Evolutionary conservation across 1,140 invertebrate species (phyloP).

Genomic region (Pogonognathellus flavescens): DNA sequence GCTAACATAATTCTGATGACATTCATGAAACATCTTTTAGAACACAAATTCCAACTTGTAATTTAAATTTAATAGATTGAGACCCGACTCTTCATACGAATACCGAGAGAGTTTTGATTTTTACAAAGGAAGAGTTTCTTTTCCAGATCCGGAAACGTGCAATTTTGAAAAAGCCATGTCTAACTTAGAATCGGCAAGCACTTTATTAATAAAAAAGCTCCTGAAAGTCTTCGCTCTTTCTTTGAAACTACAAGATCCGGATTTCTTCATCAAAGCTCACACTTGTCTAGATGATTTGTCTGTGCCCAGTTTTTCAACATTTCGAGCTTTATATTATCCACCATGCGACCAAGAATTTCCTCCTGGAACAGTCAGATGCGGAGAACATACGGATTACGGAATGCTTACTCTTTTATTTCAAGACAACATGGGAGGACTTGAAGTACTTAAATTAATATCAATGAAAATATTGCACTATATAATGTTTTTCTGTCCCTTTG

Average conservation of each 20-base stretch:
- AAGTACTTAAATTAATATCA: conserved; percentile 68
- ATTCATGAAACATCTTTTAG: no score
- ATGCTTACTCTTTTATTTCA: conserved; percentile 63
- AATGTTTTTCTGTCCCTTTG: no score
- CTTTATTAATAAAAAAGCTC: conserved; percentile 53
- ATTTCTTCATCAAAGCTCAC: conserved; percentile 56
- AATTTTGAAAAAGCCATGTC: conserved; percentile 36
- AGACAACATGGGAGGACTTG: conserved; percentile 67
- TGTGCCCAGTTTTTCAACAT: conserved; percentile 71
- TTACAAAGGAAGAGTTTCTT: conserved; percentile 10
- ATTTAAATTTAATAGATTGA: conserved; percentile 7
- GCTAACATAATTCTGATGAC: neutral
- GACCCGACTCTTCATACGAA: conserved; percentile 10
- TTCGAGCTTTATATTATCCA: conserved; percentile 76
- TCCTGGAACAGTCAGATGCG: conserved; percentile 49
- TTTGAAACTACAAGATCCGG: conserved; percentile 52
- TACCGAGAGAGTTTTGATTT: conserved; percentile 47
- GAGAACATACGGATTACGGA: conserved; percentile 63
- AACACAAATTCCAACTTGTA: no score
- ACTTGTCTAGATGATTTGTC: conserved; percentile 28
- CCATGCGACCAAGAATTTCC: neutral
- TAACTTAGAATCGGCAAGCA: neutral
- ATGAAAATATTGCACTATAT: no score
- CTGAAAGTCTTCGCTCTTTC: conserved; percentile 36
- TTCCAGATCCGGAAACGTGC: conserved; percentile 35